Evolutionary conservation across 2,113 vertebrate genomes (phyloP).

Genomic region (Tychaedon coryphoeus): DNA sequence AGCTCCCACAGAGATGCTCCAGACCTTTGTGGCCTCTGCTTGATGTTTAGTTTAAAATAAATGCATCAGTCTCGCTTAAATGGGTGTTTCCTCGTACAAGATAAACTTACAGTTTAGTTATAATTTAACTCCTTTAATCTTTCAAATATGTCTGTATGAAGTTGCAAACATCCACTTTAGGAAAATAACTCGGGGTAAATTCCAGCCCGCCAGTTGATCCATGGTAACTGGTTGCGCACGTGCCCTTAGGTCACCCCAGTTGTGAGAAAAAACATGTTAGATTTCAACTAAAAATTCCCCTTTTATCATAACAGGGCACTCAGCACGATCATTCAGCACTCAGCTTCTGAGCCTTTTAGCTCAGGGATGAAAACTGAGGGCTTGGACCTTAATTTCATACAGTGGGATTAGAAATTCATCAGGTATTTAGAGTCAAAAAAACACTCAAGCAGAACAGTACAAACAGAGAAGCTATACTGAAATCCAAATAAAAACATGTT

Average conservation of each 20-base stretch:
- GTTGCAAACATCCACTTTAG: background rate
- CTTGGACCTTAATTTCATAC: background rate
- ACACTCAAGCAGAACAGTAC: background rate
- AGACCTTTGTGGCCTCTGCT: background rate
- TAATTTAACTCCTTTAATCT: background rate
- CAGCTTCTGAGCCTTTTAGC: background rate
- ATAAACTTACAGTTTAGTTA: background rate
- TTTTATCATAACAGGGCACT: background rate
- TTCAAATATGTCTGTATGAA: background rate
- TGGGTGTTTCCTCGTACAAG: rapidly evolving
- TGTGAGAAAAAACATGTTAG: background rate
- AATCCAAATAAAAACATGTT: background rate
- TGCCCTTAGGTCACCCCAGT: background rate
- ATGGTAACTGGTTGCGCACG: rapidly evolving
- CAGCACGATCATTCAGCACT: background rate
- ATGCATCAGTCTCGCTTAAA: rapidly evolving
- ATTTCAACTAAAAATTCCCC: background rate
- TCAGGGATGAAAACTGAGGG: background rate
- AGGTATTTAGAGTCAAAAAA: background rate
- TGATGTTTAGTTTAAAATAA: background rate
- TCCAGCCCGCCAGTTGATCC: background rate
- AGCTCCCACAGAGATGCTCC: background rate
- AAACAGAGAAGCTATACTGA: background rate
- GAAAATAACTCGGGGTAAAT: background rate
- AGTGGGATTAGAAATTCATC: background rate